Evolutionary conservation across 2,113 vertebrate genomes (phyloP).

Genomic region (Puma concolor): DNA sequence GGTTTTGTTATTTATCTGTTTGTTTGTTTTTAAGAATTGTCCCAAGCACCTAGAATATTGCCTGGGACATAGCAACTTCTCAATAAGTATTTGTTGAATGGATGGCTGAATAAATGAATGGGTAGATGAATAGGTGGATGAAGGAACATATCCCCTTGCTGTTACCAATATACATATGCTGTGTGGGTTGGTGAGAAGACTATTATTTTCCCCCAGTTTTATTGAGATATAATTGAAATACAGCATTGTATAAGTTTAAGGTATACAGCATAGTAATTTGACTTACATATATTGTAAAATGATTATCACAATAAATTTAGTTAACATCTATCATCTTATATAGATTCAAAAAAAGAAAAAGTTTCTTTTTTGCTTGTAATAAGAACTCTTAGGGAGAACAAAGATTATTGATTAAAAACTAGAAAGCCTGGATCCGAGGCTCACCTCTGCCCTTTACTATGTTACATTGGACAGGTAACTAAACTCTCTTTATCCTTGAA

Average conservation of each 20-base stretch:
- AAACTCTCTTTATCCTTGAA: neutral
- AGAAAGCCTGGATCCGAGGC: neutral
- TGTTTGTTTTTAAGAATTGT: neutral
- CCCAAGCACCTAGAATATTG: neutral
- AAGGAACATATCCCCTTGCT: neutral
- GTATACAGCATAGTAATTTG: neutral
- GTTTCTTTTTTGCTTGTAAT: neutral
- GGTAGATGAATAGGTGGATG: neutral
- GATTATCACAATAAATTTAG: neutral
- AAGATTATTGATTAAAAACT: neutral
- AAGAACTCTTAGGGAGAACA: neutral
- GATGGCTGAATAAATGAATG: neutral
- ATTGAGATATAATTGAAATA: neutral
- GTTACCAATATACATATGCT: neutral
- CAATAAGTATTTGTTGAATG: neutral
- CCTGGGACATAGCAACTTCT: neutral
- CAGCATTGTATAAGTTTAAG: neutral
- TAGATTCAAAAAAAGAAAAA: neutral
- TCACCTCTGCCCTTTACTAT: neutral
- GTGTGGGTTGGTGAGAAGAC: neutral
- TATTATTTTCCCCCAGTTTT: neutral
- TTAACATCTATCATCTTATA: neutral
- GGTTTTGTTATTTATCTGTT: neutral
- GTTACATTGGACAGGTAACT: neutral
- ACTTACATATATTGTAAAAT: neutral